Evolutionary conservation across 2,797 vertebrate species (phyloP).

Genomic region (Hydrocynus forskahlii): DNA sequence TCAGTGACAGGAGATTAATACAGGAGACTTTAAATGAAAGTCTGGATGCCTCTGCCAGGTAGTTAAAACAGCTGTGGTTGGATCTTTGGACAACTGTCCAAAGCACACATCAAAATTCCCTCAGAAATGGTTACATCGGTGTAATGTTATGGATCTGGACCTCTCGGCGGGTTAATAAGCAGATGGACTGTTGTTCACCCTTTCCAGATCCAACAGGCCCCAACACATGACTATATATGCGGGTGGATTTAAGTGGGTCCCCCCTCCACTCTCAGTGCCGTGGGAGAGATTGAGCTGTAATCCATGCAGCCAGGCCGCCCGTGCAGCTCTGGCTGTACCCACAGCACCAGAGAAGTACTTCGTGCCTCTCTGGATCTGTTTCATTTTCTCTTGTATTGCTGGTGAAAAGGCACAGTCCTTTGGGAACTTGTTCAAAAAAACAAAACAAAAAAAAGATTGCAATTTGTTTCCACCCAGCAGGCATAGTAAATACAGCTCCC

Average conservation of each 20-base stretch:
- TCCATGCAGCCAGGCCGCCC: constrained; percentile 43
- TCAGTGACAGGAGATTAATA: too few species aligned
- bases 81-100: too few species aligned
- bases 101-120: too few species aligned
- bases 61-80: too few species aligned
- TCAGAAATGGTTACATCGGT: too few species aligned
- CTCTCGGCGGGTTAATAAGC: constrained; percentile 10
- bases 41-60: too few species aligned
- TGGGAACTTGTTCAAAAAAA: not conserved
- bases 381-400: constrained; percentile 37
- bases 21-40: too few species aligned
- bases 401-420: constrained; percentile 44
- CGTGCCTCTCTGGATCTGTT: constrained; percentile 50
- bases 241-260: not conserved
- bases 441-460: constrained; percentile 39
- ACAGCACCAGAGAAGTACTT: constrained; percentile 34
- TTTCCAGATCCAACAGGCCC: not conserved
- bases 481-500: constrained; percentile 56
- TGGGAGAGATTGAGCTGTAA: not conserved
- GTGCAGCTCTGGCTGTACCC: constrained; percentile 30
- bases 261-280: not conserved
- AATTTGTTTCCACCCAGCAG: constrained; percentile 56
- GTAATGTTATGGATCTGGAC: not conserved
- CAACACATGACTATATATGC: constrained; percentile 15
- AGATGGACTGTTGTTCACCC: not conserved